Evolutionary conservation across 2,797 vertebrate species (phyloP).

Genomic region (Neostethus bicornis): DNA sequence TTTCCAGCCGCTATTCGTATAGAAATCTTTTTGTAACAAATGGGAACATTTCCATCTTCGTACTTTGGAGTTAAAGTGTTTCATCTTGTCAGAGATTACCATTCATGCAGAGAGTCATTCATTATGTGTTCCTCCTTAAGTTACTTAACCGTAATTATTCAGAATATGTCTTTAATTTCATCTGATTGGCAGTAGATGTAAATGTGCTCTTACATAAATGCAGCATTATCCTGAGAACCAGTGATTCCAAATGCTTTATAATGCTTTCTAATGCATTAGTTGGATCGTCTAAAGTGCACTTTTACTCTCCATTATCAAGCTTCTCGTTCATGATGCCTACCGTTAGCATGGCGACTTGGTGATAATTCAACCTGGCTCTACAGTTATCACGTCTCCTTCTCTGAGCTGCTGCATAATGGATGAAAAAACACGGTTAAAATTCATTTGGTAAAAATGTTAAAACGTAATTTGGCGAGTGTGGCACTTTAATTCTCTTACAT

Average conservation of each 20-base stretch:
- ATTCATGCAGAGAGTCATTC: constrained; percentile 14
- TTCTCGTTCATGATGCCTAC: neutral
- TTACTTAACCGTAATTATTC: constrained; percentile 16
- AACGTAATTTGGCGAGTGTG: constrained; percentile 6
- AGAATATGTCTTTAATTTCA: constrained; percentile 41
- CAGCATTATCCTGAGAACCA: constrained; percentile 17
- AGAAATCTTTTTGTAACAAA: too few species aligned
- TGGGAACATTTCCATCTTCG: too few species aligned
- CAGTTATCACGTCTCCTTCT: constrained; percentile 3
- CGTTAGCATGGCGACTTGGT: constrained; percentile 5
- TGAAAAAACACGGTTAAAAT: constrained; percentile 6
- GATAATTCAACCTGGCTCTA: constrained; percentile 21
- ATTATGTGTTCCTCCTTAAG: constrained; percentile 6
- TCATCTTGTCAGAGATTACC: neutral
- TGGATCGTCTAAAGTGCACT: constrained; percentile 16
- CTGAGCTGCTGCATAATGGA: constrained; percentile 10
- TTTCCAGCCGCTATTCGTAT: too few species aligned
- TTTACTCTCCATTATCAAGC: constrained; percentile 38
- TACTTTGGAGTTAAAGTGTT: neutral
- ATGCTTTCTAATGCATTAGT: constrained; percentile 31
- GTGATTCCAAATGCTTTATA: constrained; percentile 29
- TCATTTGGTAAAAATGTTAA: constrained; percentile 11
- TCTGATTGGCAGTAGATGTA: constrained; percentile 31
- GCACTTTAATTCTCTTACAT: neutral
- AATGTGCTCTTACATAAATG: constrained; percentile 22